Evolutionary conservation across 2,888 invertebrate genomes (phyloP).

Genomic region (Drosophila putrida): DNA sequence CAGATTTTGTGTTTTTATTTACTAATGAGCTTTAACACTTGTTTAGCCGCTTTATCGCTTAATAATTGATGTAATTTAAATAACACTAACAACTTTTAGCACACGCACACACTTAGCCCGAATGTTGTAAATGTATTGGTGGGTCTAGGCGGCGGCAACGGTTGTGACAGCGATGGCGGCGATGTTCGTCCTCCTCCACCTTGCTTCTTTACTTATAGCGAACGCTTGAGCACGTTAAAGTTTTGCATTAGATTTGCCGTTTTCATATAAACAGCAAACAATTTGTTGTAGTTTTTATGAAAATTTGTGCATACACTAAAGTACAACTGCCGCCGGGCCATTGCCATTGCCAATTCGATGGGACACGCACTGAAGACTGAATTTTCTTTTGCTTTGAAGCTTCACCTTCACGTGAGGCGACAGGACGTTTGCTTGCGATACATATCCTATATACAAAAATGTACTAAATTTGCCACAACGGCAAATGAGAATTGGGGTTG

Average conservation of each 20-base stretch:
- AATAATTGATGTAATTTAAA: slow-evolving; percentile 47
- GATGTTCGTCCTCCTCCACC: slow-evolving; percentile 20
- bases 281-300: slow-evolving; percentile 85
- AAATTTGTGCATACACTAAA: slow-evolving; percentile 84
- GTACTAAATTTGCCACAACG: slow-evolving; percentile 45
- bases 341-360: slow-evolving; percentile 83
- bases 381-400: slow-evolving; percentile 44
- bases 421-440: slow-evolving; percentile 51
- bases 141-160: slow-evolving; percentile 50
- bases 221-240: slow-evolving; percentile 82
- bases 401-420: slow-evolving; percentile 60
- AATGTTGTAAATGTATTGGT: slow-evolving; percentile 42
- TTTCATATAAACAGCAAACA: slow-evolving; percentile 86
- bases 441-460: slow-evolving; percentile 36
- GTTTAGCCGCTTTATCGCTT: slow-evolving; percentile 42
- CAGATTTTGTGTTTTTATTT: slow-evolving; percentile 14
- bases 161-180: slow-evolving; percentile 28
- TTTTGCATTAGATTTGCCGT: slow-evolving; percentile 85
- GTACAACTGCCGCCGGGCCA: slow-evolving; percentile 84
- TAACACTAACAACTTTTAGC: slow-evolving; percentile 53
- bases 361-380: slow-evolving; percentile 57
- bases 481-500: slow-evolving; percentile 24
- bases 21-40: slow-evolving; percentile 32
- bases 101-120: slow-evolving; percentile 46
- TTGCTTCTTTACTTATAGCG: slow-evolving; percentile 70